Conservation (phyloP, 1,140 invertebrate species). For the Micrasema longulum region DNA sequence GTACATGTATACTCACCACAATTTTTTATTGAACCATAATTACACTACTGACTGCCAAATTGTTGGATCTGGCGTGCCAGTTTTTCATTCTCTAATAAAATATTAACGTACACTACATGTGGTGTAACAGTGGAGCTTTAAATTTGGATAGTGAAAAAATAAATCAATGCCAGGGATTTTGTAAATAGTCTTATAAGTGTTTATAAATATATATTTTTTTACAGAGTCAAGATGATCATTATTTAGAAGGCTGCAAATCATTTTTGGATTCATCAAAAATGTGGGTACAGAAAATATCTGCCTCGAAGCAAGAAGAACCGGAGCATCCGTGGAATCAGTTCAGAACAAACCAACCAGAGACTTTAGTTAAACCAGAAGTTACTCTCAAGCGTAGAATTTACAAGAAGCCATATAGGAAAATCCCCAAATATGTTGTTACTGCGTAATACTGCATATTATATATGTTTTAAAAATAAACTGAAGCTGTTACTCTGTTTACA, state of each 20-base stretch:
- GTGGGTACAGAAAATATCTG: slow-evolving; percentile 26
- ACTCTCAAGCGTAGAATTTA: slow-evolving; percentile 30
- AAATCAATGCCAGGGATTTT: too few species aligned
- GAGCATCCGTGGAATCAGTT: slow-evolving; percentile 73
- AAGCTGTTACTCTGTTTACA: too few species aligned
- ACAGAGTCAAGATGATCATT: slow-evolving; percentile 6
- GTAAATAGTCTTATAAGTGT: too few species aligned
- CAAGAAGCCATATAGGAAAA: slow-evolving; percentile 27
- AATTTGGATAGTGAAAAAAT: too few species aligned
- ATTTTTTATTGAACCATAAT: too few species aligned
- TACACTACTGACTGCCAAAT: too few species aligned
- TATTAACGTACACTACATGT: too few species aligned
- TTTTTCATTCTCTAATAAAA: too few species aligned
- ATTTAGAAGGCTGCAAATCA: slow-evolving; percentile 13
- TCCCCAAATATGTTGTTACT: slow-evolving; percentile 42
- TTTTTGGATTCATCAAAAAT: not conserved
- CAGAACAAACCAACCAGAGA: slow-evolving; percentile 56
- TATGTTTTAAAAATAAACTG: not conserved
- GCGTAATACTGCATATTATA: not conserved
- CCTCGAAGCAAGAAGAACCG: slow-evolving; percentile 58
- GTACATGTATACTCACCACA: too few species aligned
- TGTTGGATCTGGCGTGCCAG: too few species aligned
- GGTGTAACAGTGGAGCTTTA: too few species aligned
- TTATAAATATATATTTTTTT: slow-evolving; percentile 1
- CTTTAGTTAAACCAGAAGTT: slow-evolving; percentile 32